Conservation (phyloP, 2,113 vertebrate genomes). For the Rhinopomastus cyanomelas region DNA sequence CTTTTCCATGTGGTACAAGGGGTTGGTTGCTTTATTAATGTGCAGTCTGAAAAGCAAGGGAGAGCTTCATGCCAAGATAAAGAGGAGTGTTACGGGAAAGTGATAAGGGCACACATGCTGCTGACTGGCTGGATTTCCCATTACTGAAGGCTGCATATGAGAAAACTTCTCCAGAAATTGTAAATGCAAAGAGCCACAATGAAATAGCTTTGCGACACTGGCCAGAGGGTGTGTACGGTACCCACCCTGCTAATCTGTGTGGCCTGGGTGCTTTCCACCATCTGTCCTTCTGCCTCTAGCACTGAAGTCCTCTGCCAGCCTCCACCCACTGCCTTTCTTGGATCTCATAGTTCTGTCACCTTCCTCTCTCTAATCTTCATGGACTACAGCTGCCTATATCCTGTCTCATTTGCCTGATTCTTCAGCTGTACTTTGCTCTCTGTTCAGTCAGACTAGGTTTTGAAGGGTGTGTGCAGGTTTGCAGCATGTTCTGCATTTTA, state of each 20-base stretch:
- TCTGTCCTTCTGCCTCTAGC: background rate
- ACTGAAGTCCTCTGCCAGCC: background rate
- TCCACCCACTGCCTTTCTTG: background rate
- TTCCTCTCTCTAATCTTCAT: background rate
- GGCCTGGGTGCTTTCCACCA: background rate
- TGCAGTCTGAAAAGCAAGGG: background rate
- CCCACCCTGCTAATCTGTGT: background rate
- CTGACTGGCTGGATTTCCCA: background rate
- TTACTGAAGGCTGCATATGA: background rate
- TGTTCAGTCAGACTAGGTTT: background rate
- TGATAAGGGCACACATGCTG: background rate
- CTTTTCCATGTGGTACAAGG: background rate
- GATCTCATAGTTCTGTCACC: background rate
- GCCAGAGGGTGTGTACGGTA: background rate
- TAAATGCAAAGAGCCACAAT: background rate
- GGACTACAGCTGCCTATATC: background rate
- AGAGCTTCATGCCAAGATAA: background rate
- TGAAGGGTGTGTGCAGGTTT: background rate
- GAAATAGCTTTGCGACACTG: background rate
- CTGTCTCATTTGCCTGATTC: background rate
- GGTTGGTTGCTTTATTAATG: background rate
- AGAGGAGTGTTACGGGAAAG: background rate
- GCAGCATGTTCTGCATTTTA: background rate
- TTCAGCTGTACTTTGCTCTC: background rate
- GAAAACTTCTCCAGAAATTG: background rate